Base-by-base conservation (phyloP, 2,888 invertebrate genomes). In the Stramonita haemastoma region DNA sequence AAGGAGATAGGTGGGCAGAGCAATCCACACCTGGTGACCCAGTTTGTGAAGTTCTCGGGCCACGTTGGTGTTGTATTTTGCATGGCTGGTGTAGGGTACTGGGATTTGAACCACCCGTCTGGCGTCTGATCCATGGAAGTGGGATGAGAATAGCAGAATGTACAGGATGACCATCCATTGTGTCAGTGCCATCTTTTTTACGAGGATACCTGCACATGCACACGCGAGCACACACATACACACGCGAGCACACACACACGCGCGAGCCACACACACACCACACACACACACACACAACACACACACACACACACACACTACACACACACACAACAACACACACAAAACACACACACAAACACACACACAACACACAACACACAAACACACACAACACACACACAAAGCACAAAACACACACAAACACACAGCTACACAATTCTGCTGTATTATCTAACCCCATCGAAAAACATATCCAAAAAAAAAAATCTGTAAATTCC, bases 41-140 rank as follows among this genome's bases (percentile, higher is more conserved):
- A 32, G 32, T 0, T 15, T 19, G 17, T 79, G 77, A 15, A 79
- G 32, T 11, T 11, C 32, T 4, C 17, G 29, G 13, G 32, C 77
- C 6, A 79, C 34, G 32, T 79, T 32, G 34, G 17, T 15, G 77
- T 79, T 32, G 17, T 32, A 32, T 19, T 32, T 79, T 2, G 32
- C 19, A 32, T 79, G 34, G 77, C 77, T 79, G 1, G 34, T 13
- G 34, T 17, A 32, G 2, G 34, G 32, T 5, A 32, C 1, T 32
- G 77, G 34, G 8, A 79, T 57, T 1, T 87, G 19, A 0, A 90
- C 87, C 19, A 90, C 86, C 0, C 89, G 84, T 77, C 86, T 89
- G 46, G 84, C 86, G 8, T 46, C 46, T 46, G 4, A 15, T 79
- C 1, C 15, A 0, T 17, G 26, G 34, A 13, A 15, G 15, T 32